Percentiles rank a stretch among this genome's conserved stretches.
Conservation (phyloP, 2,113 vertebrate genomes). For the Pluvialis apricaria region DNA sequence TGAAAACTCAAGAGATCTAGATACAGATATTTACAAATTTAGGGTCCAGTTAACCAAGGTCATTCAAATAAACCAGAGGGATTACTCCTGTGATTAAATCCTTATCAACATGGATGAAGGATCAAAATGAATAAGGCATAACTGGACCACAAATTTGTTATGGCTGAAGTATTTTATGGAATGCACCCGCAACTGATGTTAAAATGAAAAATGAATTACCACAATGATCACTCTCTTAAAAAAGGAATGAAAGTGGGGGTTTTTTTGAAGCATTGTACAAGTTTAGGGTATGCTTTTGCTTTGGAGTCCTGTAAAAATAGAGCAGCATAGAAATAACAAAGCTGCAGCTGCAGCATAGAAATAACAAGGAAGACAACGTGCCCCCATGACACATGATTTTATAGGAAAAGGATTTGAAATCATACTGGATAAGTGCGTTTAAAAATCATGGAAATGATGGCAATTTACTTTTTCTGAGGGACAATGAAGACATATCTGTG, state of each 20-base stretch:
- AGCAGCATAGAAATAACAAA: neutral
- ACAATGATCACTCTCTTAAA: neutral
- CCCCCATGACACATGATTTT: neutral
- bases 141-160: neutral
- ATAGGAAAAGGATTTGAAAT: neutral
- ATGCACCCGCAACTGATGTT: neutral
- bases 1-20: neutral
- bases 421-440: neutral
- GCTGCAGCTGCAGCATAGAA: neutral
- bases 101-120: neutral
- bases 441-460: neutral
- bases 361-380: neutral
- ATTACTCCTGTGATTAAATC: neutral
- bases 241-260: neutral
- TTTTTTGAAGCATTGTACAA: neutral
- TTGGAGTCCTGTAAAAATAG: neutral
- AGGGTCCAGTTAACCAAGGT: neutral
- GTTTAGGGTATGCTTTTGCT: neutral
- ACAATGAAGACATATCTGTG: neutral
- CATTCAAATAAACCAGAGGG: neutral
- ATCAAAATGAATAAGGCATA: constrained; percentile 28
- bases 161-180: neutral
- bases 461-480: neutral
- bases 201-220: neutral
- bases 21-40: neutral